These are phyloP conservation scores for Sphaerodactylus townsendi DNA, from an alignment of 2,113 vertebrate species.

Conservation along the genomic window DNA sequence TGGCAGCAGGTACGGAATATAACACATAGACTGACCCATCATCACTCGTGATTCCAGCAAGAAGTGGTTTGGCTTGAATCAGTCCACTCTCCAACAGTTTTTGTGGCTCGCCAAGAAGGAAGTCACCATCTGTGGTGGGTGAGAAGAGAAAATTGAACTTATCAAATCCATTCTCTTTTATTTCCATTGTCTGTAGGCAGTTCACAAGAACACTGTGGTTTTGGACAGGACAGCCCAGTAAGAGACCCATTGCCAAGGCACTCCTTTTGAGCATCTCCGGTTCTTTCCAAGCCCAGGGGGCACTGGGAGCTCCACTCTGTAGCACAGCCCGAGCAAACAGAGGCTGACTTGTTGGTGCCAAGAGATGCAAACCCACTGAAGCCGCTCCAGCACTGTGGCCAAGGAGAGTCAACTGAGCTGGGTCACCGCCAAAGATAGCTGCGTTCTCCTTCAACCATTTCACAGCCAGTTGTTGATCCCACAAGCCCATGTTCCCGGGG, in stretches of 20 bases:
- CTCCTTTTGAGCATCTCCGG: constrained; percentile 33
- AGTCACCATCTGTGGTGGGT: constrained; percentile 69
- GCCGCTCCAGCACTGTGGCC: constrained; percentile 78
- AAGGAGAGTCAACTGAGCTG: constrained; percentile 72
- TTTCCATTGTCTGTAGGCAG: constrained; percentile 65
- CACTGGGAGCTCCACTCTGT: constrained; percentile 72
- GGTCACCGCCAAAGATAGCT: constrained; percentile 74
- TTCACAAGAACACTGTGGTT: constrained; percentile 40
- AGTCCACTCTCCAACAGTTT: constrained; percentile 49
- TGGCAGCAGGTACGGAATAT: constrained; percentile 57
- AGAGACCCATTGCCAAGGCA: constrained; percentile 46
- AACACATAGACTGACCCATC: constrained; percentile 70
- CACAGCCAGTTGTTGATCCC: constrained; percentile 78
- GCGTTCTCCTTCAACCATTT: constrained; percentile 76
- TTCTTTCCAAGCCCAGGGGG: constrained; percentile 58
- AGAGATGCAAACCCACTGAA: constrained; percentile 73
- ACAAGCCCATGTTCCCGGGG: constrained; percentile 71
- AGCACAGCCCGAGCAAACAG: constrained; percentile 73
- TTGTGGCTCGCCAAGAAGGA: constrained; percentile 63
- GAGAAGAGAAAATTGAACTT: background rate
- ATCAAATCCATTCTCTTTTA: constrained; percentile 34
- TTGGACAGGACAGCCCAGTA: constrained; percentile 61
- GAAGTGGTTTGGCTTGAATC: constrained; percentile 65
- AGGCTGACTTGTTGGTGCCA: constrained; percentile 71
- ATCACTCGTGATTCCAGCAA: constrained; percentile 72